These are phyloP conservation scores for Rostratula benghalensis DNA, from an alignment of 2,113 vertebrate species.

Conservation along the genomic window DNA sequence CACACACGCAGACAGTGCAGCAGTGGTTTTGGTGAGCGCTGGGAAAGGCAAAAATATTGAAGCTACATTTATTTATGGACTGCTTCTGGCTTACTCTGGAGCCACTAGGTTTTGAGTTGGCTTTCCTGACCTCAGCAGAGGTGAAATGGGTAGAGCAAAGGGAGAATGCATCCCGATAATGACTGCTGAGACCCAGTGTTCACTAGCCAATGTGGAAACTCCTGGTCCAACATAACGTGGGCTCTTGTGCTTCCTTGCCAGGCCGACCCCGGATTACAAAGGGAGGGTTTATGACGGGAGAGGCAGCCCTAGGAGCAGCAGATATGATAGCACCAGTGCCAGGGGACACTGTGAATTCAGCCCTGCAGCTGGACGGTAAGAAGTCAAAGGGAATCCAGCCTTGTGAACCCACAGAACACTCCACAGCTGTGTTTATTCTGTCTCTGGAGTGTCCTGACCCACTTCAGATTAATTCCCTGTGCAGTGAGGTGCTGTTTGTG, in stretches of 20 bases:
- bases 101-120: neutral
- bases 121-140: neutral
- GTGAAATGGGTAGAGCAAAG: neutral
- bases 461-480: fast-evolving
- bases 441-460: neutral
- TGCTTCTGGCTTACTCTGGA: neutral
- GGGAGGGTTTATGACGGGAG: neutral
- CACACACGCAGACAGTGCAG: neutral
- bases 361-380: neutral
- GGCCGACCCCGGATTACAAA: neutral
- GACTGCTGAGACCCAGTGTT: neutral
- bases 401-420: neutral
- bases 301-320: constrained; percentile 44
- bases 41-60: neutral
- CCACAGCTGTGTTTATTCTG: fast-evolving
- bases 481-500: neutral
- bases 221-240: neutral
- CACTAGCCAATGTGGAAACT: fast-evolving
- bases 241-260: neutral
- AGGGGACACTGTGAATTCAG: neutral
- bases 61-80: neutral
- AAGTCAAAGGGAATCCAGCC: neutral
- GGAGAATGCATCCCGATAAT: fast-evolving
- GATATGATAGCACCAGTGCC: neutral
- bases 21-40: neutral